Percentiles rank a stretch among this genome's conserved stretches.
phyloP scores from a whole-genome alignment of 1,140 invertebrate species.

The Procambarus virginalis region DNA sequence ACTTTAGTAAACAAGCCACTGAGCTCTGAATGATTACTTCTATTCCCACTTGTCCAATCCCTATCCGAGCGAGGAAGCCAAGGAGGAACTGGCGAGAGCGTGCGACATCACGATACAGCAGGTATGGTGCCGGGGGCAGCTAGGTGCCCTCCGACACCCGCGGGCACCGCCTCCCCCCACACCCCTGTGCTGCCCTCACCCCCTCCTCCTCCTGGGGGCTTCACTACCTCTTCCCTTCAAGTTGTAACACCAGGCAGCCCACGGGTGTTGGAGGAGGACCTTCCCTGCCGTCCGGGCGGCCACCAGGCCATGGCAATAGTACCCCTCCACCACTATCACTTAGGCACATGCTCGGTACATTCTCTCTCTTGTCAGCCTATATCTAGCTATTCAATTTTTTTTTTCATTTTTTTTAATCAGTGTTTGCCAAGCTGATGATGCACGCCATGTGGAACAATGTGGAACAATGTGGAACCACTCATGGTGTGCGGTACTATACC shows the following conservation, averaged over 20 bases:
- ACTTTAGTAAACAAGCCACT: conserved; percentile 99
- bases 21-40: conserved; percentile 99
- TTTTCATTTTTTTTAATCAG: conserved; percentile 41
- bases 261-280: conserved; percentile 49
- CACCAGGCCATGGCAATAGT: conserved; percentile 32
- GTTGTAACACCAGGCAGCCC: conserved; percentile 26
- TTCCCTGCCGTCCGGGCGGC: conserved; percentile 34
- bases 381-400: conserved; percentile 51
- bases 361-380: conserved; percentile 29
- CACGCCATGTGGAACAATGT: conserved; percentile 28
- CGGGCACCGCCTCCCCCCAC: conserved; percentile 34
- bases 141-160: conserved; percentile 45
- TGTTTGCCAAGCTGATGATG: conserved; percentile 62
- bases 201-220: neutral
- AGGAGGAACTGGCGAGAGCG: conserved; percentile 98
- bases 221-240: conserved; percentile 6
- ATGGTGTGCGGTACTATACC: conserved; percentile 23
- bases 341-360: conserved; percentile 55
- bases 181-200: neutral
- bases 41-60: conserved; percentile 99
- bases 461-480: neutral
- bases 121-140: conserved; percentile 75
- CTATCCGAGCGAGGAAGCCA: conserved; percentile 99
- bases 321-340: conserved; percentile 54
- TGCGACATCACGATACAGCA: conserved; percentile 99